Evolutionary conservation across 1,140 invertebrate species (phyloP).

Genomic region (Brachionus sp.): DNA sequence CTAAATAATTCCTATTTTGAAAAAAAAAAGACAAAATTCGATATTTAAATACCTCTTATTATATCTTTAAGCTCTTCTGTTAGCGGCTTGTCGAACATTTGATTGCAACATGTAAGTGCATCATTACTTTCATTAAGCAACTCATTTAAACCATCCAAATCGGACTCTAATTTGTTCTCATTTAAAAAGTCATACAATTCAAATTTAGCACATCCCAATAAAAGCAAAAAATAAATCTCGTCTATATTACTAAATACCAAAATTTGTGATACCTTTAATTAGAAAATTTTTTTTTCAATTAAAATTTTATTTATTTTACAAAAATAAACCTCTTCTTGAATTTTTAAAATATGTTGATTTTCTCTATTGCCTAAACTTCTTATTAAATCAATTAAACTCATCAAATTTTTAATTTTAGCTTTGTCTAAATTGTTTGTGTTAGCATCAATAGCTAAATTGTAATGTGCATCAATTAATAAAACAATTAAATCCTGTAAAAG

Average conservation of each 20-base stretch:
- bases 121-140: background rate
- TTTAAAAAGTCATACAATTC: background rate
- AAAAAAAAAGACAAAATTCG: background rate
- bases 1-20: too few species aligned
- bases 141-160: background rate
- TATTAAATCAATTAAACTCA: constrained; percentile 17
- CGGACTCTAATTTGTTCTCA: constrained; percentile 6
- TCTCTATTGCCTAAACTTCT: background rate
- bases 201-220: background rate
- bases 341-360: background rate
- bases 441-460: background rate
- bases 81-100: background rate
- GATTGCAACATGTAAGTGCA: background rate
- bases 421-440: background rate
- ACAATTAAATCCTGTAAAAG: background rate
- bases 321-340: background rate
- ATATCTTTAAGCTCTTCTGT: background rate
- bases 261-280: background rate
- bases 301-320: background rate
- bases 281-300: too few species aligned
- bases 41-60: background rate
- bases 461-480: constrained; percentile 21
- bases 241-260: background rate
- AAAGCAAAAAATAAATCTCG: background rate
- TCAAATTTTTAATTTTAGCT: background rate